Conservation (phyloP, 92 coral and sea anemone species). For the Parazoanthus swiftii region DNA sequence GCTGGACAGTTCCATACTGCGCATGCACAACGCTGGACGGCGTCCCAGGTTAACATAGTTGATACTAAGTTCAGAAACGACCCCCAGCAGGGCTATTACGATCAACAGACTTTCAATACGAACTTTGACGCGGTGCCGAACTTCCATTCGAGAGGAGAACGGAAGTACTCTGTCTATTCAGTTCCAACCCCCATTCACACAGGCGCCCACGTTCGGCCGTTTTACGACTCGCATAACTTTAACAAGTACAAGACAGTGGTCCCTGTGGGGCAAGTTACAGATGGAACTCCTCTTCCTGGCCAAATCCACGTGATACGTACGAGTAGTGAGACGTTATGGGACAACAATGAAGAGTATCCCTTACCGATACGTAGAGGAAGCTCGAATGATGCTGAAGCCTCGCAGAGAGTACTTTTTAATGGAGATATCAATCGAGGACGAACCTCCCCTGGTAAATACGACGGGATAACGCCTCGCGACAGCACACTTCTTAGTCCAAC, state of each 20-base stretch:
- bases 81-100: background rate
- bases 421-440: background rate
- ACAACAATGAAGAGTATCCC: background rate
- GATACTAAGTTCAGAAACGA: conserved; percentile 17
- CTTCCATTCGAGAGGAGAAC: background rate
- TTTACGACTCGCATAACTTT: background rate
- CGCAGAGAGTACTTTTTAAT: background rate
- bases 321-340: background rate
- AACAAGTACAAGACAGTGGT: background rate
- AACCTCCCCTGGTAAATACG: background rate
- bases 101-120: background rate
- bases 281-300: background rate
- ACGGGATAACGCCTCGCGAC: background rate
- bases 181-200: conserved; percentile 28
- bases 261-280: background rate
- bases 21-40: background rate
- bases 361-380: background rate
- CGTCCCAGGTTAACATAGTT: background rate
- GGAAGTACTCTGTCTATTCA: conserved; percentile 57
- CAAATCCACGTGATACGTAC: conserved; percentile 1
- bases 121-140: background rate
- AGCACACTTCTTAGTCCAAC: conserved; percentile 32
- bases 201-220: background rate
- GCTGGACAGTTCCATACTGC: background rate
- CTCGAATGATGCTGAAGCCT: background rate